A percentile compares a stretch with the other conserved stretches of the same genome.
Conservation (phyloP, 2,797 vertebrate species). For the Mormyrus hasselquistii region DNA sequence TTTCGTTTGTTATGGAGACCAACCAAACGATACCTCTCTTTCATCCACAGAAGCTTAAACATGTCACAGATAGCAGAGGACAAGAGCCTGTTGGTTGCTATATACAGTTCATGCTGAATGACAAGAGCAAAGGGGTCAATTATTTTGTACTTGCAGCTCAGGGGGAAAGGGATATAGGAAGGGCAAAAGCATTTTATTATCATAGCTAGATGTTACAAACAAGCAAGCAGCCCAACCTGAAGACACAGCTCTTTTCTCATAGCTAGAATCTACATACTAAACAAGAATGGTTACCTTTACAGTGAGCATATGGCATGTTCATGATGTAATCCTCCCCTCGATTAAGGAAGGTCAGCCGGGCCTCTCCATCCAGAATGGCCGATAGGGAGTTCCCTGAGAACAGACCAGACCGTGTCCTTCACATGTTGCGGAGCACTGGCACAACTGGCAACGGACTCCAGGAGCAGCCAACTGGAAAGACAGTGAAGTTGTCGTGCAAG, state of each 20-base stretch:
- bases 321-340: slow-evolving; percentile 94
- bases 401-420: background rate
- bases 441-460: background rate
- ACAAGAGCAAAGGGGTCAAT: background rate
- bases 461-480: background rate
- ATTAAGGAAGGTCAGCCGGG: slow-evolving; percentile 85
- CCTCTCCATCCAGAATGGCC: slow-evolving; percentile 91
- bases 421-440: background rate
- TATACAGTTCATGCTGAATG: background rate
- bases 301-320: slow-evolving; percentile 98
- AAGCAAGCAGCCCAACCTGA: background rate
- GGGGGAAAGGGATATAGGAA: background rate
- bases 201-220: background rate
- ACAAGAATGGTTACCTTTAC: slow-evolving; percentile 74
- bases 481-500: background rate
- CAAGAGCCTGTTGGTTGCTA: background rate
- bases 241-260: background rate
- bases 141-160: background rate
- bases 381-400: slow-evolving; percentile 87
- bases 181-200: background rate
- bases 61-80: background rate
- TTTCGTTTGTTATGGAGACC: slow-evolving; percentile 3
- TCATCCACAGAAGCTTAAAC: background rate
- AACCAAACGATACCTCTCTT: background rate
- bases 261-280: background rate